Conservation (phyloP, 2,888 invertebrate genomes). For the Polymixis lichenea region DNA sequence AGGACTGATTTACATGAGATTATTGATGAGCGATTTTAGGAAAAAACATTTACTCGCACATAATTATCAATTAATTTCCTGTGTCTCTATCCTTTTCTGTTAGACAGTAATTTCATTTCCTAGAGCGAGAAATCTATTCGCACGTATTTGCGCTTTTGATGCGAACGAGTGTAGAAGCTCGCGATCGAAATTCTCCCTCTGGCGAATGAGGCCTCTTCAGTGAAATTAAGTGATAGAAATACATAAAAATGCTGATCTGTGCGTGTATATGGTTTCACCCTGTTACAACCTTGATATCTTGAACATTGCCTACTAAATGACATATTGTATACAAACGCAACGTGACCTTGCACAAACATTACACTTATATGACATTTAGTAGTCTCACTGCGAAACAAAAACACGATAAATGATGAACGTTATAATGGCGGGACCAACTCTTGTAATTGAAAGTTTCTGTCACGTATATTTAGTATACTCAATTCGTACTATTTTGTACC, state of each 20-base stretch:
- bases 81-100: background rate
- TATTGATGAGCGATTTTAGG: slow-evolving; percentile 5
- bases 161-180: background rate
- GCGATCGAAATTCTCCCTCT: background rate
- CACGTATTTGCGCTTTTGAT: background rate
- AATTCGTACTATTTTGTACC: too few relatives aligned
- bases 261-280: background rate
- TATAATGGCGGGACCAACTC: too few relatives aligned
- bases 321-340: slow-evolving; percentile 23
- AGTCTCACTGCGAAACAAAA: slow-evolving; percentile 41
- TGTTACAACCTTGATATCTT: slow-evolving; percentile 2
- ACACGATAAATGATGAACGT: slow-evolving; percentile 27
- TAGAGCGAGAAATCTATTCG: background rate
- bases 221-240: background rate
- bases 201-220: background rate
- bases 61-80: background rate
- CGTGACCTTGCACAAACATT: slow-evolving; percentile 24
- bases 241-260: slow-evolving; percentile 14
- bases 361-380: slow-evolving; percentile 23
- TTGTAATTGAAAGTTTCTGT: too few relatives aligned
- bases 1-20: slow-evolving; percentile 10
- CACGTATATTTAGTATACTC: too few relatives aligned
- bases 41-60: slow-evolving; percentile 7
- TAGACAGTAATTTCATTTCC: background rate
- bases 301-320: slow-evolving; percentile 8